These are phyloP conservation scores for Garrulus glandarius DNA, from an alignment of 2,797 vertebrate genomes.

Conservation along the genomic window DNA sequence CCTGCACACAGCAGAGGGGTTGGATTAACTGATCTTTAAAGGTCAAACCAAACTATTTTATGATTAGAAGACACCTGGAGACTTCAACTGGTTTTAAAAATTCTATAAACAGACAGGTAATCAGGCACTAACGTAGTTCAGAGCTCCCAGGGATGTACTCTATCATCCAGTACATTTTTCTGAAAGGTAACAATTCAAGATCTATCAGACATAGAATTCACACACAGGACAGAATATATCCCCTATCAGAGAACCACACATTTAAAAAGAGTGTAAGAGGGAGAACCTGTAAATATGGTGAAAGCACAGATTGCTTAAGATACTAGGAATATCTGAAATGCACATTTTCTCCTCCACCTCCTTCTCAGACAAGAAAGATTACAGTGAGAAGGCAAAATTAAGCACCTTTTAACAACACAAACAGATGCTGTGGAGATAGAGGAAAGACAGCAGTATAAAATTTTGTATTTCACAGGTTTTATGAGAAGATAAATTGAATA, in stretches of 20 bases:
- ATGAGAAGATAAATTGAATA: not conserved
- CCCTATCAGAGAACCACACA: not conserved
- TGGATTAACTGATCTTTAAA: not conserved
- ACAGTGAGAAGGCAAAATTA: not conserved
- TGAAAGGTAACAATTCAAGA: not conserved
- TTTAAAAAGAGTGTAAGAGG: not conserved
- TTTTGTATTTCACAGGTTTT: not conserved
- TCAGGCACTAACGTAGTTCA: not conserved
- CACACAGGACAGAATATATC: not conserved
- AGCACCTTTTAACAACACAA: not conserved
- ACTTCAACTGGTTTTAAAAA: not conserved
- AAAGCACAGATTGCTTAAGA: constrained; percentile 24
- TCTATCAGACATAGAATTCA: not conserved
- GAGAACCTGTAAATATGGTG: not conserved
- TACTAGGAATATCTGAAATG: not conserved
- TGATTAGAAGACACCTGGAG: not conserved
- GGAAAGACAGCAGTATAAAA: not conserved
- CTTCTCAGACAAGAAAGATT: not conserved
- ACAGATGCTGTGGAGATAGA: not conserved
- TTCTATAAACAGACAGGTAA: constrained; percentile 9
- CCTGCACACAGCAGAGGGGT: not conserved
- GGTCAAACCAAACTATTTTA: not conserved
- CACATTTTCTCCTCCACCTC: not conserved
- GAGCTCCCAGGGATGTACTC: not conserved
- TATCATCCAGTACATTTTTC: not conserved